A percentile compares a stretch with the other conserved stretches of the same genome.
These are phyloP conservation scores for Micropoecilia bifurca DNA, from an alignment of 2,797 vertebrate species.

Conservation along the genomic window DNA sequence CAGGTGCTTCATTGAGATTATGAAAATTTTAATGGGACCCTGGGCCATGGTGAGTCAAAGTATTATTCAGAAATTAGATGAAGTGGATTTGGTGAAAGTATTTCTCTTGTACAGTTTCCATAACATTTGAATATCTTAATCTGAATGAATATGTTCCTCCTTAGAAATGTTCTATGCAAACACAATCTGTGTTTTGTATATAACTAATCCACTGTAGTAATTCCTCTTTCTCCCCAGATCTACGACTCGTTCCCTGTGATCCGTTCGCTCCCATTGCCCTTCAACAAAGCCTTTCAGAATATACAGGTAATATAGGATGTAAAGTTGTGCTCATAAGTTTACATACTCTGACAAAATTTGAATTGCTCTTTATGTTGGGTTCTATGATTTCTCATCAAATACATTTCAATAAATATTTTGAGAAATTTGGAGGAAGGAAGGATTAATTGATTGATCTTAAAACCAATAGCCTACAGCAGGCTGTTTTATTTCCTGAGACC, in stretches of 20 bases:
- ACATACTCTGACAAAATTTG: no score
- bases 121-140: neutral
- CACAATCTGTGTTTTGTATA: neutral
- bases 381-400: no score
- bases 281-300: constrained; percentile 63
- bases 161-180: neutral
- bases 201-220: neutral
- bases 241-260: constrained; percentile 73
- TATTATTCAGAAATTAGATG: no score
- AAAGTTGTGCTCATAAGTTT: neutral
- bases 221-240: constrained; percentile 43
- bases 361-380: no score
- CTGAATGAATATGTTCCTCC: neutral
- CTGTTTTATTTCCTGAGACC: no score
- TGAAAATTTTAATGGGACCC: constrained; percentile 70
- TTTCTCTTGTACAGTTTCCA: no score
- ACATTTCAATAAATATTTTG: no score
- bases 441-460: no score
- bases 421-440: no score
- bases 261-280: constrained; percentile 68
- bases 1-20: constrained; percentile 62
- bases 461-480: no score
- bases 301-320: constrained; percentile 9
- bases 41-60: constrained; percentile 77
- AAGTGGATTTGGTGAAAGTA: neutral